Evolutionary conservation across 1,140 invertebrate genomes (phyloP).

Genomic region (Conus ventricosus): DNA sequence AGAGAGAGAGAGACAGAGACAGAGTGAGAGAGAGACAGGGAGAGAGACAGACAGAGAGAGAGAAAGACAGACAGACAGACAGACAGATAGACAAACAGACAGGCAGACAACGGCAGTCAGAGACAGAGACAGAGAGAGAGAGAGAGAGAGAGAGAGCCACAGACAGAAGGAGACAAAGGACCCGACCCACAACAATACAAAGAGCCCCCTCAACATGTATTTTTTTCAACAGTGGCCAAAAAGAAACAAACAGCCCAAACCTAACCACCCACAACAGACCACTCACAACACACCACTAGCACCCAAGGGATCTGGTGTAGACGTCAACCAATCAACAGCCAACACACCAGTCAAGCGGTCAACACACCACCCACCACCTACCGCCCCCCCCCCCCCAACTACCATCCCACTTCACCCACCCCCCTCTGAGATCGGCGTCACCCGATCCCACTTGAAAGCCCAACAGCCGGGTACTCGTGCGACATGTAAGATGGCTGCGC

Average conservation of each 20-base stretch:
- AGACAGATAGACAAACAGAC: background rate
- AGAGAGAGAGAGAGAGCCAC: too few relatives aligned
- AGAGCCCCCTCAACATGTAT: too few relatives aligned
- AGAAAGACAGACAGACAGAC: background rate
- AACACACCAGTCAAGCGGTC: background rate
- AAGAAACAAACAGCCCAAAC: too few relatives aligned
- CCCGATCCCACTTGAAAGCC: slow-evolving; percentile 31
- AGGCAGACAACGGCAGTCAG: background rate
- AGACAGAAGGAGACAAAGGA: too few relatives aligned
- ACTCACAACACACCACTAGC: too few relatives aligned
- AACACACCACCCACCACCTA: background rate
- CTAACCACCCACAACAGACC: too few relatives aligned
- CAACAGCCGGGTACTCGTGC: background rate
- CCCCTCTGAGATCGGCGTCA: background rate
- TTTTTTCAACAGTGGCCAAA: too few relatives aligned
- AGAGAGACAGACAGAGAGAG: background rate
- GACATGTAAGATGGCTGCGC: slow-evolving; percentile 24
- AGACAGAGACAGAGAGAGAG: background rate
- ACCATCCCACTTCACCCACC: background rate
- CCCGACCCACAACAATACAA: too few relatives aligned
- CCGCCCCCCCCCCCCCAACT: background rate
- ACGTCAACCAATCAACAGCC: too few relatives aligned
- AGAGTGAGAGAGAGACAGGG: background rate
- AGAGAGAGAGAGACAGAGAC: background rate
- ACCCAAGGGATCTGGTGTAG: too few relatives aligned